Conservation (phyloP, 2,113 vertebrate species). For the Mus spicilegus region DNA sequence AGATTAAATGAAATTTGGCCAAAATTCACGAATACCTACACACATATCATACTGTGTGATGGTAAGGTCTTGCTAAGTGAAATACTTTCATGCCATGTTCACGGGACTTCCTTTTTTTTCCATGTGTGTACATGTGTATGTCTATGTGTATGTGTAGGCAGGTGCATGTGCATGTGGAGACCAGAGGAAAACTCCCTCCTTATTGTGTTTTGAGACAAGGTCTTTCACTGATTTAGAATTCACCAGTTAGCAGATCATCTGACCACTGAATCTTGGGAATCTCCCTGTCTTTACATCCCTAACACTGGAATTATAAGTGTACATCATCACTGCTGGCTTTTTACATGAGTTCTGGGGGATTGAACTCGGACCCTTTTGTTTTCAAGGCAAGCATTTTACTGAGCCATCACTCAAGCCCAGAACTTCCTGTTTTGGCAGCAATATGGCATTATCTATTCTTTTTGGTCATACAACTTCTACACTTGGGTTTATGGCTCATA, state of each 20-base stretch:
- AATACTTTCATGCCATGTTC: background rate
- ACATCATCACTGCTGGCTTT: background rate
- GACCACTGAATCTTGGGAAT: background rate
- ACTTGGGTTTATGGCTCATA: conserved; percentile 24
- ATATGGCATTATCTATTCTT: background rate
- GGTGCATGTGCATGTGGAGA: too few species aligned
- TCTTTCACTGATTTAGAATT: background rate
- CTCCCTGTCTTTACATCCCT: too few species aligned
- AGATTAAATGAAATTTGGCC: conserved; percentile 26
- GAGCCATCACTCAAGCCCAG: background rate
- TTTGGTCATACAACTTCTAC: conserved; percentile 1
- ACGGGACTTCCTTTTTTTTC: background rate
- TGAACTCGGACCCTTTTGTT: background rate
- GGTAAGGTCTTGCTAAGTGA: background rate
- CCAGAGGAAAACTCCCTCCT: background rate
- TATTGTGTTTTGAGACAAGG: background rate
- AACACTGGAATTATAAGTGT: background rate
- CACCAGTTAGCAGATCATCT: background rate
- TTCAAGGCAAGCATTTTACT: background rate
- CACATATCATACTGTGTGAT: background rate
- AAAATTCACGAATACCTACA: background rate
- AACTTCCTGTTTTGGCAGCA: background rate
- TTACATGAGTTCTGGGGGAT: background rate
- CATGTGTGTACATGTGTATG: background rate
- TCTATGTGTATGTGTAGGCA: background rate